Evolutionary conservation across 2,797 vertebrate genomes (phyloP), one percentile per base, ranked within the genome.

Genomic region (Tapirus indicus): DNA sequence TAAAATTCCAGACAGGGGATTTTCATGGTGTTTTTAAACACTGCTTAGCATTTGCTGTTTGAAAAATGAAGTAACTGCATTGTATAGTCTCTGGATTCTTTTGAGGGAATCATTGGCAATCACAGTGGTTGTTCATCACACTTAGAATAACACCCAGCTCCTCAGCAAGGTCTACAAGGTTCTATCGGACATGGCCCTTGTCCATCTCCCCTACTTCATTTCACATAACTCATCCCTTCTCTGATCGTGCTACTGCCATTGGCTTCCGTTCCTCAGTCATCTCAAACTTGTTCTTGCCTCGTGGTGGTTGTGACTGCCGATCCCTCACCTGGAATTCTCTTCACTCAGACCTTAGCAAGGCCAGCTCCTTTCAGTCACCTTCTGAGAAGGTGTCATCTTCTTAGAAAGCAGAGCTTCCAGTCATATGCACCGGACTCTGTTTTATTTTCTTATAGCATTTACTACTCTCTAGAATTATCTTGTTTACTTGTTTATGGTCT

Each of bases 1-100:
- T 74, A 52, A 41, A 88, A 52, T 85, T 85, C 35, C 41, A 94
- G 69, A 62, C 25, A 72, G n/a, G 75, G 41, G 60, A 41, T 29
- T 47, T 83, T 62, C 74, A 62, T 44, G 17, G 52, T 75, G 29
- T 54, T 88, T 16, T 18, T 32, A 52, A 74, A 35, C 11, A 18
- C 29, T 41, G 5, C 35, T 74, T 32, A 79, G 64, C 8, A 11
- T 79, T 20, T 16, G 90, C 16, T 8, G n/a, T 56, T 69, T 94
- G 79, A 68, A 32, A 21, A 71, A 68, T 25, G 44, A 75, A 62
- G 32, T 58, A 56, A 77, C 18, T 60, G 14, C n/a, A 23, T 52
- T 38, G n/a, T 47, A 14, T 16, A 35, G 54, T 72, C 25, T 38
- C 41, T 7, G 21, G 77, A 58, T 62, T 71, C 78, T 84, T 79